Evolutionary conservation across 2,113 vertebrate species (phyloP).

Genomic region (Corydoras maculifer): DNA sequence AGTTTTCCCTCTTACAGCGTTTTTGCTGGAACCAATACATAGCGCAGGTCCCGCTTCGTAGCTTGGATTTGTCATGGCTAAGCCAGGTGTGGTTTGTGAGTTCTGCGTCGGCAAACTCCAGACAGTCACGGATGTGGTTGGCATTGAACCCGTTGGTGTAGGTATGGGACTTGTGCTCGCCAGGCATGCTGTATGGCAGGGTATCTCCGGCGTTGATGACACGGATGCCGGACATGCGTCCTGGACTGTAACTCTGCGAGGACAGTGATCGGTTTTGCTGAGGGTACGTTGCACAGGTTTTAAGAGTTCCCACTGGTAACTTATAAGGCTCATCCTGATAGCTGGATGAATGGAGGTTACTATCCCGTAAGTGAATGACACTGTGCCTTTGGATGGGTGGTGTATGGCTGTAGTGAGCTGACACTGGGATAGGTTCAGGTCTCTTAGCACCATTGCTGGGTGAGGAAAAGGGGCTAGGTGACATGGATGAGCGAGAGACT

Average conservation of each 20-base stretch:
- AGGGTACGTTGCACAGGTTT: conserved; percentile 94
- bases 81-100: conserved; percentile 72
- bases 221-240: conserved; percentile 78
- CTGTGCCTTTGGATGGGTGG: conserved; percentile 89
- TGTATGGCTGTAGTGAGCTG: conserved; percentile 90
- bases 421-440: conserved; percentile 72
- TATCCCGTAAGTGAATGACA: conserved; percentile 87
- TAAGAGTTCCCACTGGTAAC: conserved; percentile 80
- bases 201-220: conserved; percentile 66
- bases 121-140: conserved; percentile 77
- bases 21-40: conserved; percentile 85
- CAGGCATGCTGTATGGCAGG: conserved; percentile 74
- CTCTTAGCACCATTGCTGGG: conserved; percentile 75
- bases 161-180: conserved; percentile 92
- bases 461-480: conserved; percentile 71
- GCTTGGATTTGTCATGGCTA: conserved; percentile 79
- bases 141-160: conserved; percentile 85
- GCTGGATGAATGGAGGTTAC: conserved; percentile 77
- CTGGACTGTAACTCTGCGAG: conserved; percentile 92
- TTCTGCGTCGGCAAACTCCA: conserved; percentile 89
- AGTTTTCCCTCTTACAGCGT: conserved; percentile 92
- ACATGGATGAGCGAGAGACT: conserved; percentile 37
- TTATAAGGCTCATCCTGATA: conserved; percentile 81
- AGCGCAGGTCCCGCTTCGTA: conserved; percentile 73
- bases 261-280: conserved; percentile 95